Base-by-base conservation (phyloP, 1,140 invertebrate species). In the Artemia franciscana region DNA sequence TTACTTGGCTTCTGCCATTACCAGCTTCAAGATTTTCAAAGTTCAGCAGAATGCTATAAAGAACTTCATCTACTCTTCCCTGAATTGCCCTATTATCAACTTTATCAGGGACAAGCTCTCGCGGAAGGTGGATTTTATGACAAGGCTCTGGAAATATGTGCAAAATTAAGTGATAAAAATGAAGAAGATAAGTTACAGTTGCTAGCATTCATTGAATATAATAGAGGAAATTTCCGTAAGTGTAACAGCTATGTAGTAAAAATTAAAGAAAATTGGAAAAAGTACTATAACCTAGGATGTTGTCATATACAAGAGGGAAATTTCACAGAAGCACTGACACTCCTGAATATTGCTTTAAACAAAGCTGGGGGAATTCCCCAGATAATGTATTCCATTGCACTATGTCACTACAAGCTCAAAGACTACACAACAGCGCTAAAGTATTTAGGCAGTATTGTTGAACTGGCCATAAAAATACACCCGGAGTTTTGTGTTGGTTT, bases 401-500 rank as follows among this genome's bases (percentile, higher is more conserved):
- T 98, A 23, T 96, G 93, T 69, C 90, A 97, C 72, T 99, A 94
- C 71, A 83, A 83, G 70, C 72, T 95, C 26, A 94, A 94, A 73
- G 91, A 98, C 73, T 95, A 90, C 73, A 83, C 87, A 1, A 83
- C 86, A 67, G 87, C 93, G 4, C 73, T 92, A 5, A 93, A 91
- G 74, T 84, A 88, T 69, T 86, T 88, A 63, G 81, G 82, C 83
- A 87, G 95, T 71, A 97, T 98, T 62, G 95, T 98, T 67, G 92
- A 98, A 73, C 80, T 84, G 69, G 95, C 94, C 15, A 94, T 98
- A 65, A 77, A 87, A 63, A 91, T 98, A 74, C 91, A 98, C 77
- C 95, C 95, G 18, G 95, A 98, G 73, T 74, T 99, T 66, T 90
- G 88, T 66, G 92, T 98, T 28, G 95, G 95, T 0, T 91, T 94